Conservation (phyloP, 2,113 vertebrate genomes). For the Cromileptes altivelis region DNA sequence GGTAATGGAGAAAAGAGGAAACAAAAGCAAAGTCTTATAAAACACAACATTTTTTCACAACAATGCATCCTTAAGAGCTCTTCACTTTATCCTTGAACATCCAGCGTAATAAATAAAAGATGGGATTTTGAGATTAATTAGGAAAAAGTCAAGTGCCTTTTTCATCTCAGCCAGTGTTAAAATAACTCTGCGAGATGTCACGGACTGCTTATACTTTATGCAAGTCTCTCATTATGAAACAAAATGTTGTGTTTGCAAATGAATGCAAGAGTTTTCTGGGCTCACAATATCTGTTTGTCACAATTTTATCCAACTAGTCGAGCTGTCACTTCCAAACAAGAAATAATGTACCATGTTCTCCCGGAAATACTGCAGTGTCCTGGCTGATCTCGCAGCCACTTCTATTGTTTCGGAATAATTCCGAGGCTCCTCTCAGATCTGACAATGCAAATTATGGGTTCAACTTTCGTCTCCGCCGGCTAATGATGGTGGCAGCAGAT, state of each 20-base stretch:
- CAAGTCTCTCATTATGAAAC: conserved; percentile 37
- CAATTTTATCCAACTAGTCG: conserved; percentile 37
- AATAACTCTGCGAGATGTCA: conserved; percentile 36
- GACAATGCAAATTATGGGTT: conserved; percentile 60
- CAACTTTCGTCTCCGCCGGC: conserved; percentile 35
- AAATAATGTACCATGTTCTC: conserved; percentile 45
- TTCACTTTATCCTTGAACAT: conserved; percentile 11
- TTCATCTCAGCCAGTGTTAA: not conserved
- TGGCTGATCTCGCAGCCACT: conserved; percentile 26
- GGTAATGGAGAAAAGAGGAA: not conserved
- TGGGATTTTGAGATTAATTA: conserved; percentile 18
- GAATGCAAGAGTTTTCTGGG: conserved; percentile 26
- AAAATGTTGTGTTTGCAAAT: conserved; percentile 32
- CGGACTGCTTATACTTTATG: not conserved
- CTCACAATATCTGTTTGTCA: conserved; percentile 40
- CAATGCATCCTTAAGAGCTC: not conserved
- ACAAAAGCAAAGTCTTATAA: not conserved
- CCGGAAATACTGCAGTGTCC: conserved; percentile 38
- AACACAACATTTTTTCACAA: not conserved
- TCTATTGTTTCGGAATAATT: conserved; percentile 52
- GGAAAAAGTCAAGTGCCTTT: conserved; percentile 9
- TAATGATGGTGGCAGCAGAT: conserved; percentile 53
- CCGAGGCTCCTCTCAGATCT: conserved; percentile 22
- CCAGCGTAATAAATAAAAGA: not conserved
- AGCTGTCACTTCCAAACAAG: conserved; percentile 52